Base-by-base conservation (phyloP, 2,797 vertebrate genomes). In the Hozukius guyotensis region DNA sequence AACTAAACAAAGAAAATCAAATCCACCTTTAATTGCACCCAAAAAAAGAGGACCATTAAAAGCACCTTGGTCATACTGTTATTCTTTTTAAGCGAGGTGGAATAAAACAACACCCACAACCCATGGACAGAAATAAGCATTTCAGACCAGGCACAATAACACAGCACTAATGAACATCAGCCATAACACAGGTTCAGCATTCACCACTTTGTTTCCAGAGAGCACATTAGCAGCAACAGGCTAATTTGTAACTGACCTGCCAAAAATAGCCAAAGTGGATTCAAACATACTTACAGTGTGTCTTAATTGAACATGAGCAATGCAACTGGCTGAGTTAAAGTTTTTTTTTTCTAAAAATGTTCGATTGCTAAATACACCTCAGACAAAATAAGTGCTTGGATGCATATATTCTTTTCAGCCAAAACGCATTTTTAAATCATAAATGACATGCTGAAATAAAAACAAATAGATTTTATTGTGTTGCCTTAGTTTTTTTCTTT, bases 391-490 rank as follows among this genome's bases (percentile, higher is more conserved):
- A 1, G 5, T 9, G 25, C 24, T 52, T 29, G 10, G 3, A 11
- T 32, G 3, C 42, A 8, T 20, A 13, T 38, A 14, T 6, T 27
- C 13, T 32, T 55, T 56, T 27, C 13, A 12, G 10, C 46, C 7
- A 9, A n/a, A 25, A 11, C 29, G 2, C 11, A 22, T 69, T 73
- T 73, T 46, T 5, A 32, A 29, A 46, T 38, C 6, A 18, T 18
- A 64, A 20, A 52, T 8, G 4, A n/a, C 20, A 67, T 20, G 22
- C 25, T 75, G 36, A 59, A 80, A 80, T 65, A 36, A 72, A 72
- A 3, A 32, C 7, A 14, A 9, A 34, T 3, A 8, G 5, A 66
- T 29, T 34, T 46, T 24, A 49, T 4, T 65, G 25, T 64, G 25
- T 18, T 46, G 42, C 16, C 6, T 5, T 29, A 18, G 18, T 18